Base-by-base conservation (phyloP, 2,797 vertebrate species). In the Sphenodon punctatus region DNA sequence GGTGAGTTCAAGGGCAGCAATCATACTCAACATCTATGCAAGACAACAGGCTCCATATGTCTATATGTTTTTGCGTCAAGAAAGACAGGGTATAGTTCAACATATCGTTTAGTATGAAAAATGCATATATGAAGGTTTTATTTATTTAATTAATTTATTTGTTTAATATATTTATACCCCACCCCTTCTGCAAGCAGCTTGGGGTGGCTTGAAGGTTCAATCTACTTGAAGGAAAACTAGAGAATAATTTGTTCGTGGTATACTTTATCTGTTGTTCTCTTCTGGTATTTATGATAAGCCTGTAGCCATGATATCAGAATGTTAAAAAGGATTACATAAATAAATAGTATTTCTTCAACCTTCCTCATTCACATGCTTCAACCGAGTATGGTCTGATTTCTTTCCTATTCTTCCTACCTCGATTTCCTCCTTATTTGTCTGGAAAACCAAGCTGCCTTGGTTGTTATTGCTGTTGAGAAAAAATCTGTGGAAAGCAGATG, bases 371-470 rank as follows among this genome's bases (percentile, higher is more conserved):
- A 11, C 0, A 0, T 41, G 63, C 38, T 86, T 83, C 34, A 13
- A 11, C 16, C 59, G 25, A 25, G 58, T 60, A 2, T 60, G 17
- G 10, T 64, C 64, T 30, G n/a, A 20, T 71, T 87, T 80, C 42
- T 30, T 39, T 23, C n/a, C 48, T 4, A 4, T 75, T 86, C 22
- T 22, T 64, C 10, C 85, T 84, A 85, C 25, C 60, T n/a, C 20
- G 4, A 15, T 60, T 27, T 38, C 30, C 34, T 56, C 16, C 30
- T 82, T 87, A 73, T 76, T 49, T 90, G 85, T 73, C 30, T 68
- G 48, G 41, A 78, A 11, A 56, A 87, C 56, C 78, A 87, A 72
- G 19, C 16, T 61, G 30, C 64, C 56, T 84, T 89, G 67, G 67
- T n/a, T n/a, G n/a, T n/a, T n/a, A 41, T 71, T 80, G 25, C 48